phyloP scores from a whole-genome alignment of 2,888 invertebrate genomes.

The Trypoxylon attenuatum region DNA sequence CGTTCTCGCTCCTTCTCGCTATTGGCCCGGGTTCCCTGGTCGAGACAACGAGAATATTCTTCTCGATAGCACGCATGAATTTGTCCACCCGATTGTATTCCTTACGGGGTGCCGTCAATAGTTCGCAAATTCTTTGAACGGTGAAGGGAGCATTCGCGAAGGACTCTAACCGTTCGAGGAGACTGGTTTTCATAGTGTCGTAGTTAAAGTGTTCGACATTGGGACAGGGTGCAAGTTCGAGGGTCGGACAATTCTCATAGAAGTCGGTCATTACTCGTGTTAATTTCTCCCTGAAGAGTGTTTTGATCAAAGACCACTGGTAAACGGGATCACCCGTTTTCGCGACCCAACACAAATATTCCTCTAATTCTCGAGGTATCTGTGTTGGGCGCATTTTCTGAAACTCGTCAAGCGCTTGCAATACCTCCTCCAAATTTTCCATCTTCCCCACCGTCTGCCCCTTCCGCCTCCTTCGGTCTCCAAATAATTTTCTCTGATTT shows the following conservation, averaged over 20 bases:
- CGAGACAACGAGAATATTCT: conserved; percentile 90
- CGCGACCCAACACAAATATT: conserved; percentile 92
- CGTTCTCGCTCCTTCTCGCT: conserved; percentile 69
- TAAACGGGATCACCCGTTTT: conserved; percentile 96
- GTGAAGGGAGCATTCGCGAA: conserved; percentile 96
- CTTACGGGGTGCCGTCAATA: conserved; percentile 91
- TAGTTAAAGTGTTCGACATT: conserved; percentile 94
- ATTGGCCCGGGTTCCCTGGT: conserved; percentile 75
- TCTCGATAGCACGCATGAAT: conserved; percentile 97
- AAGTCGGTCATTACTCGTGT: conserved; percentile 91
- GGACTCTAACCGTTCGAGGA: conserved; percentile 87
- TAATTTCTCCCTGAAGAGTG: conserved; percentile 91
- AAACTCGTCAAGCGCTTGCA: conserved; percentile 89
- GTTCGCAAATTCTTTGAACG: conserved; percentile 95
- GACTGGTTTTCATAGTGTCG: conserved; percentile 89
- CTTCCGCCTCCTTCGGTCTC: conserved; percentile 29
- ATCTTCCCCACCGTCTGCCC: conserved; percentile 72
- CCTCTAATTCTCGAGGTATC: conserved; percentile 91
- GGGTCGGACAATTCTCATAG: conserved; percentile 84
- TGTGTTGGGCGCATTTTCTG: conserved; percentile 86
- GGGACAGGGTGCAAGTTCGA: conserved; percentile 90
- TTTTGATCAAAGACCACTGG: conserved; percentile 92
- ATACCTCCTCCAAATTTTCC: conserved; percentile 91
- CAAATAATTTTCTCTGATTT: conserved; percentile 9
- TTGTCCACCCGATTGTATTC: conserved; percentile 98